A percentile compares a stretch with the other conserved stretches of the same genome.
These are phyloP conservation scores for Urosaurus nigricauda DNA, from an alignment of 2,797 vertebrate species.

Conservation along the genomic window DNA sequence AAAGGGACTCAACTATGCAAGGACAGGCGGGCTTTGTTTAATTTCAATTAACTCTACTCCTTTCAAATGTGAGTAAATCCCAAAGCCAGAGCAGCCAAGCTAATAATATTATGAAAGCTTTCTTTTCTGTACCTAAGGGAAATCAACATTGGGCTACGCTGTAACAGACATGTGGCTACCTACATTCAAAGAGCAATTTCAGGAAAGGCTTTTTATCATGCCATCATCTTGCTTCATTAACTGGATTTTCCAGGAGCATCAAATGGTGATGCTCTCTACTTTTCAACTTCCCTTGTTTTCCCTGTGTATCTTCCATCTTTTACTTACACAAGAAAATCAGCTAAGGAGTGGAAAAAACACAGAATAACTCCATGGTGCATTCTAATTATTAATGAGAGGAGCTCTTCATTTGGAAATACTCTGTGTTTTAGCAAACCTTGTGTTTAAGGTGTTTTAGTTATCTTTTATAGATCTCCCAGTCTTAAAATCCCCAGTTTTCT, in stretches of 20 bases:
- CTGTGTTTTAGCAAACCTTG: not conserved
- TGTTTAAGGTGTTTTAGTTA: too few relatives aligned
- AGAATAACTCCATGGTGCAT: not conserved
- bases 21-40: slow-evolving; percentile 62
- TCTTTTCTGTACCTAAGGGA: slow-evolving; percentile 50
- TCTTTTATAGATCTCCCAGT: too few relatives aligned
- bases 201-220: not conserved
- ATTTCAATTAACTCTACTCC: slow-evolving; percentile 76
- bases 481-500: too few relatives aligned
- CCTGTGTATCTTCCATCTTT: not conserved
- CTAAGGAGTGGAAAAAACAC: not conserved
- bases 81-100: slow-evolving; percentile 49
- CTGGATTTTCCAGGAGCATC: not conserved
- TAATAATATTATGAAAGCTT: slow-evolving; percentile 72
- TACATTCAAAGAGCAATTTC: not conserved
- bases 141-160: slow-evolving; percentile 12
- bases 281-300: not conserved
- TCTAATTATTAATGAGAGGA: not conserved
- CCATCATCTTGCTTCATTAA: not conserved
- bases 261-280: not conserved
- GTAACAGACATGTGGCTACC: slow-evolving; percentile 30
- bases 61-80: slow-evolving; percentile 77
- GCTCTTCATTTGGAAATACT: not conserved
- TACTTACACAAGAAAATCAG: not conserved
- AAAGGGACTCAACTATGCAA: slow-evolving; percentile 45